Evolutionary conservation across 2,113 vertebrate species (phyloP).

Genomic region (Macrotis lagotis): DNA sequence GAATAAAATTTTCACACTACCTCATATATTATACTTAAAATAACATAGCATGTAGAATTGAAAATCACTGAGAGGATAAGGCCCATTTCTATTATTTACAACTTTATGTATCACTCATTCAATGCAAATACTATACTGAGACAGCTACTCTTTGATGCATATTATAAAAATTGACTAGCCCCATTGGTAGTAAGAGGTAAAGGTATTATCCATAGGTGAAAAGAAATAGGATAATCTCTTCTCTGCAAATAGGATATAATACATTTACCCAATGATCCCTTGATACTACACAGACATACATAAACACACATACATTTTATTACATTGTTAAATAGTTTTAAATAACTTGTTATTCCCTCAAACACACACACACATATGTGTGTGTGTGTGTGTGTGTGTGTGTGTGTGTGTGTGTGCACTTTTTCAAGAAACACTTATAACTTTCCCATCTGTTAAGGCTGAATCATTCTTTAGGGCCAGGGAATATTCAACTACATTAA

Average conservation of each 20-base stretch:
- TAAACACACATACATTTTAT: background rate
- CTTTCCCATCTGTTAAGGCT: background rate
- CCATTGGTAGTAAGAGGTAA: background rate
- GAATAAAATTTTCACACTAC: constrained; percentile 17
- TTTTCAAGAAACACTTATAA: background rate
- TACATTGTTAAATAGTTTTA: background rate
- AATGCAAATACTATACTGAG: background rate
- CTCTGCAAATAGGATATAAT: background rate
- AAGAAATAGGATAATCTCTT: background rate
- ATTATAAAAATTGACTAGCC: background rate
- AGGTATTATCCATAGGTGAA: background rate
- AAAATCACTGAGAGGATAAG: background rate
- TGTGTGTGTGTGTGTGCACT: too few species aligned
- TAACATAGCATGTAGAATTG: background rate
- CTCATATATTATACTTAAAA: background rate
- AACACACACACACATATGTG: too few species aligned
- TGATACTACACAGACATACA: background rate
- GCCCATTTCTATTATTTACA: background rate
- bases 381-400: too few species aligned
- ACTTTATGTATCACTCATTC: background rate
- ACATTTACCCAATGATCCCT: background rate
- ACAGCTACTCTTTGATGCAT: background rate
- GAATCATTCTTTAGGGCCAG: background rate
- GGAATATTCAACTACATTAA: background rate
- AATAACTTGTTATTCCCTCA: background rate